These are phyloP conservation scores for Drosophila chauvacae DNA, from an alignment of 1,140 invertebrate genomes.

Conservation along the genomic window DNA sequence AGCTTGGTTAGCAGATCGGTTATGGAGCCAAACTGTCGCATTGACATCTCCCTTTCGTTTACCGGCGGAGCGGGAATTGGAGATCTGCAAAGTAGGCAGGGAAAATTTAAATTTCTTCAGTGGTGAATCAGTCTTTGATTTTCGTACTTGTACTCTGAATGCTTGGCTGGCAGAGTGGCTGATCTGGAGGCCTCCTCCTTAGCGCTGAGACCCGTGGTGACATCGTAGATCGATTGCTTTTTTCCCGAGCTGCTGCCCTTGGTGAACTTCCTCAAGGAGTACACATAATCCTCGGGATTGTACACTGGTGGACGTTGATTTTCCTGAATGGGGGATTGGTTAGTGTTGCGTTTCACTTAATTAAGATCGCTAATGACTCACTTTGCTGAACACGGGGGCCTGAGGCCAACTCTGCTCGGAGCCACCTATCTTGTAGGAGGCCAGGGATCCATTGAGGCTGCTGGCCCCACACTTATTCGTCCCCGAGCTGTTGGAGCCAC, in stretches of 20 bases:
- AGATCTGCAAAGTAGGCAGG: constrained; percentile 61
- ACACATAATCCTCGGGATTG: constrained; percentile 93
- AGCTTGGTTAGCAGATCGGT: constrained; percentile 95
- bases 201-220: constrained; percentile 35
- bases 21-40: constrained; percentile 93
- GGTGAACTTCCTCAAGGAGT: constrained; percentile 91
- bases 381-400: constrained; percentile 71
- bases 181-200: constrained; percentile 64
- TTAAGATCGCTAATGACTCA: constrained; percentile 15
- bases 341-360: not conserved
- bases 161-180: constrained; percentile 76
- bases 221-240: constrained; percentile 79
- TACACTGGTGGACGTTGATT: constrained; percentile 93
- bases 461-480: constrained; percentile 74
- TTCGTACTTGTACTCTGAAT: constrained; percentile 80
- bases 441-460: constrained; percentile 77
- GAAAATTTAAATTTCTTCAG: not conserved
- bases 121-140: too few species aligned
- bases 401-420: constrained; percentile 83
- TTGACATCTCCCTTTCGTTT: constrained; percentile 91
- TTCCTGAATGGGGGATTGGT: constrained; percentile 85
- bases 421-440: constrained; percentile 80
- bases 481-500: constrained; percentile 45
- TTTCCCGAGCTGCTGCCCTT: constrained; percentile 84
- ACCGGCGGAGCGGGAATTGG: constrained; percentile 86